Conservation (phyloP, 2,888 invertebrate species). For the Protonemura montana region DNA sequence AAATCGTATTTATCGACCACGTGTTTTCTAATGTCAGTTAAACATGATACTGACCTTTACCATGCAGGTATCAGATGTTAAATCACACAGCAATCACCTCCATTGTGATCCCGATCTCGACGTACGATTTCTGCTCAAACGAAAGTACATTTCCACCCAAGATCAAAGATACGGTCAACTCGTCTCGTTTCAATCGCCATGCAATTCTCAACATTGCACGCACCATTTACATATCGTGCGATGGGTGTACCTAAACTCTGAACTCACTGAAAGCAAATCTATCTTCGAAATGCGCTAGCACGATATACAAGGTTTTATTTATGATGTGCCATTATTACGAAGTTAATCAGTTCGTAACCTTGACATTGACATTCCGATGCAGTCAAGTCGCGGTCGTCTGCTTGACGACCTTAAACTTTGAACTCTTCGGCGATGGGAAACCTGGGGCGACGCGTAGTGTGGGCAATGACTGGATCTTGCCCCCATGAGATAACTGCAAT, state of each 20-base stretch:
- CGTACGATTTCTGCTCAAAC: background rate
- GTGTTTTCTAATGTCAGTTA: no score
- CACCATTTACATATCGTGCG: background rate
- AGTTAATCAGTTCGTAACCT: slow-evolving; percentile 7
- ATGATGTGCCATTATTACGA: background rate
- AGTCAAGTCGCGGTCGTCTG: background rate
- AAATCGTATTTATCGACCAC: no score
- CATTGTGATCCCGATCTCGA: background rate
- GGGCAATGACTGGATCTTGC: slow-evolving; percentile 21
- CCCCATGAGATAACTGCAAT: background rate
- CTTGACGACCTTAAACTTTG: background rate
- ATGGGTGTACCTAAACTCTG: background rate
- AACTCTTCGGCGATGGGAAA: background rate
- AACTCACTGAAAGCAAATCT: background rate
- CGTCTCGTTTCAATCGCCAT: background rate
- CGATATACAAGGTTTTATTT: background rate
- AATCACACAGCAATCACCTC: background rate
- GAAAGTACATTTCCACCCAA: background rate
- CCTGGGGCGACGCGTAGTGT: background rate
- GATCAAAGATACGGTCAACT: background rate
- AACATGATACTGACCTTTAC: no score
- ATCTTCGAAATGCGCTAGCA: background rate
- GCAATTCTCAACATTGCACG: background rate
- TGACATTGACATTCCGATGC: slow-evolving; percentile 33
- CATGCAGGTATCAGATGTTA: background rate